Percentiles rank a stretch among this genome's conserved stretches.
These are phyloP conservation scores for Acanthurus lineatus DNA, from an alignment of 2,797 vertebrate species.

Conservation along the genomic window DNA sequence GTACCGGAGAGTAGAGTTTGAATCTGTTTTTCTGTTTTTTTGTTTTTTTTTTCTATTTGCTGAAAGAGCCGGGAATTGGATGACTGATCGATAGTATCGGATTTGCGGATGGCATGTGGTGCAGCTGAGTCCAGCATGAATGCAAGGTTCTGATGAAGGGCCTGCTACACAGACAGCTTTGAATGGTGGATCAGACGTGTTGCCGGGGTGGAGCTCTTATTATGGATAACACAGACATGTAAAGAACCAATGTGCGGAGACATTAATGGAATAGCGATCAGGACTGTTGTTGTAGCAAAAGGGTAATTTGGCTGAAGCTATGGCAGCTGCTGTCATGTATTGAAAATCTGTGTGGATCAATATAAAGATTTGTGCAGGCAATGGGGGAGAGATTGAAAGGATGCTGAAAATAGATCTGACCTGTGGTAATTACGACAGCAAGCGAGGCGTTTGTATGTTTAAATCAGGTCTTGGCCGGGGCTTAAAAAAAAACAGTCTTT, in stretches of 20 bases:
- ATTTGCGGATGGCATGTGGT: constrained; percentile 81
- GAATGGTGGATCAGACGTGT: constrained; percentile 70
- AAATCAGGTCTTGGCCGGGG: constrained; percentile 58
- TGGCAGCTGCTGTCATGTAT: constrained; percentile 52
- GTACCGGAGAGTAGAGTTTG: constrained; percentile 55
- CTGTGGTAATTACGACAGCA: constrained; percentile 63
- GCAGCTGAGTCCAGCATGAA: constrained; percentile 81
- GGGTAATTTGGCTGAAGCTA: constrained; percentile 68
- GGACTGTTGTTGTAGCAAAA: constrained; percentile 56
- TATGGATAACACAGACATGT: constrained; percentile 50
- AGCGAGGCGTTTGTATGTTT: constrained; percentile 50
- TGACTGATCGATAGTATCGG: constrained; percentile 83
- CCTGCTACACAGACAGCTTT: constrained; percentile 65
- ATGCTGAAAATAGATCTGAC: constrained; percentile 76
- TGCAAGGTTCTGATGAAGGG: constrained; percentile 76
- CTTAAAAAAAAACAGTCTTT: constrained; percentile 85
- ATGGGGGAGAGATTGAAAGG: constrained; percentile 65
- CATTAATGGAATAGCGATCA: constrained; percentile 65
- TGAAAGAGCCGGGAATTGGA: constrained; percentile 83
- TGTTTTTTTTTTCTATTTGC: constrained; percentile 65
- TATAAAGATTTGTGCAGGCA: constrained; percentile 66
- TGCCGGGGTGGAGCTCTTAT: constrained; percentile 67
- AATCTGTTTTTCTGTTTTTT: constrained; percentile 64
- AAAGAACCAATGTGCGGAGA: constrained; percentile 49
- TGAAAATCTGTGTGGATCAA: constrained; percentile 74